Conservation (phyloP, 2,888 invertebrate genomes). For the Drosophila mercatorum region DNA sequence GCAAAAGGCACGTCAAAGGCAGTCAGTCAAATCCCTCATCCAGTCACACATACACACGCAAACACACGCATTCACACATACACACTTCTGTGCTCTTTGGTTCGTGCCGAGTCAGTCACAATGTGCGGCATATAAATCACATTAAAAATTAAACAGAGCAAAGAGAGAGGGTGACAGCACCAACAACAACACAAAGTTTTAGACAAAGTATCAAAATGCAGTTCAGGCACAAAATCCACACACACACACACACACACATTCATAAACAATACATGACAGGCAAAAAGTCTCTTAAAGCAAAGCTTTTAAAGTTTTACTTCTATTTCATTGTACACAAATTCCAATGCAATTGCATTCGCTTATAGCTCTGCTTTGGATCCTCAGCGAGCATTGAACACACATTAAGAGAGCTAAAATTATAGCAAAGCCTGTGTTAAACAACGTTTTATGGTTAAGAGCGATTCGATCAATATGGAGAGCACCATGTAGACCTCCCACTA, state of each 20-base stretch:
- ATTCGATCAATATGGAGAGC: background rate
- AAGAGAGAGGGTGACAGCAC: constrained; percentile 1
- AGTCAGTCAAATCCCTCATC: constrained; percentile 21
- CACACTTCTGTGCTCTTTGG: background rate
- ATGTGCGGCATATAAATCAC: constrained; percentile 69
- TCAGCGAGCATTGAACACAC: background rate
- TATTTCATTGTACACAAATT: background rate
- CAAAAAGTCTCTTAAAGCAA: constrained; percentile 14
- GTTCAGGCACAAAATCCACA: constrained; percentile 16
- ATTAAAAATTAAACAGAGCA: constrained; percentile 73
- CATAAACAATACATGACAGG: constrained; percentile 3
- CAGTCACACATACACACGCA: constrained; percentile 9
- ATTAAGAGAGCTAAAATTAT: background rate
- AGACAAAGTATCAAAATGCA: constrained; percentile 40
- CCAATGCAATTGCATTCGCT: background rate
- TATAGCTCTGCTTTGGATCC: background rate
- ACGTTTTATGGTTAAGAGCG: background rate
- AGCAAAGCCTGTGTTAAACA: background rate
- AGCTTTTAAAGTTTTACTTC: constrained; percentile 1
- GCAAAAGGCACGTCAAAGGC: constrained; percentile 38
- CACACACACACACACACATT: constrained; percentile 15
- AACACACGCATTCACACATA: background rate
- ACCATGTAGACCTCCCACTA: background rate
- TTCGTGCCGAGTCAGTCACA: constrained; percentile 56
- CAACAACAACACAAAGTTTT: constrained; percentile 15